Conservation (phyloP, 1,140 invertebrate species). For the Protaetia brevitarsis region DNA sequence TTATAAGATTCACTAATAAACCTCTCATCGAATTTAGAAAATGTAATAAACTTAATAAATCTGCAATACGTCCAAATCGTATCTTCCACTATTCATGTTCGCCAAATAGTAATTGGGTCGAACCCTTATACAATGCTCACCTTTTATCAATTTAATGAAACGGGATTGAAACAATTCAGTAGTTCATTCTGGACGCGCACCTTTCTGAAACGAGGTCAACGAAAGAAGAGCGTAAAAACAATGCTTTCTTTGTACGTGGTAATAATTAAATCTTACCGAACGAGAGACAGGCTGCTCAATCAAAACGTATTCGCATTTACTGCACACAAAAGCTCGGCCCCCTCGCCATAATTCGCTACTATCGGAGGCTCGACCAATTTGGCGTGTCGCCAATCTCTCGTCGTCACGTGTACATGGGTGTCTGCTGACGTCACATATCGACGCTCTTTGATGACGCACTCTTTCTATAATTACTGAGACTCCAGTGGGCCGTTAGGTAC, state of each 20-base stretch:
- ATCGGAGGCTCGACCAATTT: constrained; percentile 16
- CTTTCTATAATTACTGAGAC: constrained; percentile 10
- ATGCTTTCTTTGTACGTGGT: neutral
- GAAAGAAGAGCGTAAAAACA: neutral
- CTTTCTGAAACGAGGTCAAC: neutral
- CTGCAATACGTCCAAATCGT: no score
- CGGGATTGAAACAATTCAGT: no score
- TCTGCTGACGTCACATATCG: constrained; percentile 22
- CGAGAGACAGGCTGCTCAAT: neutral
- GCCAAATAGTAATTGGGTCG: neutral
- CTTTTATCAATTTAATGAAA: neutral
- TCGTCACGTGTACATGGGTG: constrained; percentile 15
- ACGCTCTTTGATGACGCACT: constrained; percentile 22
- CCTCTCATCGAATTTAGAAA: no score
- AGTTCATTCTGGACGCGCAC: no score
- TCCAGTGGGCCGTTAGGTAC: no score
- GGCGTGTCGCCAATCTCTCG: neutral
- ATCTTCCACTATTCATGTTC: no score
- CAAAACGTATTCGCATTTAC: neutral
- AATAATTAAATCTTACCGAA: neutral
- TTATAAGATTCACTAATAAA: no score
- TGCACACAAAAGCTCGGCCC: neutral
- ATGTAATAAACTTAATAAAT: no score
- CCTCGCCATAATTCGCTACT: neutral
- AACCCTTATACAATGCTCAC: neutral